Base-by-base conservation (phyloP, 2,797 vertebrate genomes). In the Garrulus glandarius region DNA sequence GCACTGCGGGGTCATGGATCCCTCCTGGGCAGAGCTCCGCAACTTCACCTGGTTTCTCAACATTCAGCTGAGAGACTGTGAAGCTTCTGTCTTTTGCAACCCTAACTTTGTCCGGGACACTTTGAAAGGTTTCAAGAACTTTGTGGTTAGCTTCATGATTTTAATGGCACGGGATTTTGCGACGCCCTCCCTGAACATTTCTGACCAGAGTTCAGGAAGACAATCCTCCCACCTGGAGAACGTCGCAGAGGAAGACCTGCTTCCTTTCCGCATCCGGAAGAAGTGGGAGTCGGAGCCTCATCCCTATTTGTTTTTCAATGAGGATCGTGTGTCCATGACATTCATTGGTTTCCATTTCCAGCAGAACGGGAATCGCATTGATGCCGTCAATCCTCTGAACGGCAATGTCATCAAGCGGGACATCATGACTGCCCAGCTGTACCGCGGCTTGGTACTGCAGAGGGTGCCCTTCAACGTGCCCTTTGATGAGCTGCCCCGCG, bases 131-230 rank as follows among this genome's bases (percentile, higher is more conserved):
- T 99, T 99, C 97, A 99, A 99, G 98, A 98, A 96, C 82, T 99
- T 99, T 95, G 99, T 99, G 16, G 99, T 99, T 19, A 95, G 98
- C 82, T 99, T 99, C 97, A 99, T 99, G 99, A 99, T 99, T 96
- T 84, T 99, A 50, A 99, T 99, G 99, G 99, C 99, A 1, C 99
- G 99, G 59, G 99, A 99, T 94, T 99, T 99, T 85, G 99, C 99
- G 39, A 99, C 99, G 5, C 99, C 99, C 6, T 99, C 99, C 13
- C 98, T 99, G 12, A 98, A 96, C 83, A 99, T 99, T 85, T 99
- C 98, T 12, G 99, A 99, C 92, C 98, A 99, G 75, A 99, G 99
- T 90, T 98, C 98, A 4, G 99, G 98, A 32, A 98, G 96, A 43
- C 65, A 71, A 36, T n/a, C 76, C 16, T 89, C 97, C 34, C 84